Conservation (phyloP, 1,140 invertebrate species). For the Eurosta solidaginis region DNA sequence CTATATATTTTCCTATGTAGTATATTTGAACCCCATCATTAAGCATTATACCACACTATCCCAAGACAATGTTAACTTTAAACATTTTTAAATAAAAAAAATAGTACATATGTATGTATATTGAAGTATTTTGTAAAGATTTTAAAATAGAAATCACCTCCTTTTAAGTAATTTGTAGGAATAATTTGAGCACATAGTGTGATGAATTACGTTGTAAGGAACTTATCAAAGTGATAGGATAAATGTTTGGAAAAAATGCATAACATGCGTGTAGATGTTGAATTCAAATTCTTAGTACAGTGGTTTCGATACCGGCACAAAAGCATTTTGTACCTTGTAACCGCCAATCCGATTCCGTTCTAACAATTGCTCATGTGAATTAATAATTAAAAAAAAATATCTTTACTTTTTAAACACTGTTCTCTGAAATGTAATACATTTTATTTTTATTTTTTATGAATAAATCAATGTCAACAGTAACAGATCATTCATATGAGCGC, state of each 20-base stretch:
- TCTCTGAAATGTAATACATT: neutral
- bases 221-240: too few relatives aligned
- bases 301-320: slow-evolving; percentile 14
- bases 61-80: neutral
- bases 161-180: too few relatives aligned
- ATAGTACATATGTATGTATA: neutral
- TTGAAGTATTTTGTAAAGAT: too few relatives aligned
- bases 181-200: too few relatives aligned
- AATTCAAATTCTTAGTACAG: slow-evolving; percentile 29
- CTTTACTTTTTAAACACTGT: neutral
- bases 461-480: too few relatives aligned
- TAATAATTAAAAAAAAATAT: neutral
- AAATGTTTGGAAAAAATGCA: too few relatives aligned
- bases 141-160: too few relatives aligned
- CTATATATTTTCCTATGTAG: neutral
- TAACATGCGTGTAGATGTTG: neutral
- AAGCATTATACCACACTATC: neutral
- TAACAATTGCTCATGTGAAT: neutral
- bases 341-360: too few relatives aligned
- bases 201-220: too few relatives aligned
- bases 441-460: neutral
- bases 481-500: too few relatives aligned
- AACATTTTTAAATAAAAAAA: neutral
- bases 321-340: slow-evolving; percentile 30
- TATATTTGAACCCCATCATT: neutral